Conservation (phyloP, 2,888 invertebrate genomes). For the Drosophila antonietae region DNA sequence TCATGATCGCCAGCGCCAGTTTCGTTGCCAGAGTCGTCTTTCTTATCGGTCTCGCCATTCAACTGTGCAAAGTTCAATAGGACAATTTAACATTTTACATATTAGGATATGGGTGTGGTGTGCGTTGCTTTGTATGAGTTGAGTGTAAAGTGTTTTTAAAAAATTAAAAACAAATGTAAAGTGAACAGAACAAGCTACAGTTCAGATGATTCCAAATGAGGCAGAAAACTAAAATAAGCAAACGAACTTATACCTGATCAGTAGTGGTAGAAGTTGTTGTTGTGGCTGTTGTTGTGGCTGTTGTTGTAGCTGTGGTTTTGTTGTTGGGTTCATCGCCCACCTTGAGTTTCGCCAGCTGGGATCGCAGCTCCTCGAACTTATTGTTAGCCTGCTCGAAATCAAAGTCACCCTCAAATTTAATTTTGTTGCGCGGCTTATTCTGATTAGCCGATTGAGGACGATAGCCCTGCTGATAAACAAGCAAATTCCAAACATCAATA, state of each 20-base stretch:
- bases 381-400: constrained; percentile 99
- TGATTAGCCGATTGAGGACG: constrained; percentile 85
- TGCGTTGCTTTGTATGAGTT: constrained; percentile 6
- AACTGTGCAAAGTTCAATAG: constrained; percentile 66
- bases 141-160: not conserved
- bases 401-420: constrained; percentile 98
- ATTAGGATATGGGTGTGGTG: not conserved
- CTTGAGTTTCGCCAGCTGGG: constrained; percentile 93
- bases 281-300: constrained; percentile 51
- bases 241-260: constrained; percentile 84
- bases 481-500: not conserved
- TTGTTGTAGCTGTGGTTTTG: constrained; percentile 65
- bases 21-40: constrained; percentile 95
- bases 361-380: constrained; percentile 96
- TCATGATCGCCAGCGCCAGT: constrained; percentile 94
- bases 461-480: constrained; percentile 71
- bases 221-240: constrained; percentile 17
- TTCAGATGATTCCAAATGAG: not conserved
- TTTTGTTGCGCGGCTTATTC: constrained; percentile 85
- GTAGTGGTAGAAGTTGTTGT: constrained; percentile 78
- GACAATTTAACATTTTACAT: not conserved
- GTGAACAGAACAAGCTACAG: not conserved
- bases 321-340: constrained; percentile 86
- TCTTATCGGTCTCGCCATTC: constrained; percentile 90
- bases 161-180: constrained; percentile 2